Conservation (phyloP, 1,140 invertebrate genomes). For the Halesus radiatus region DNA sequence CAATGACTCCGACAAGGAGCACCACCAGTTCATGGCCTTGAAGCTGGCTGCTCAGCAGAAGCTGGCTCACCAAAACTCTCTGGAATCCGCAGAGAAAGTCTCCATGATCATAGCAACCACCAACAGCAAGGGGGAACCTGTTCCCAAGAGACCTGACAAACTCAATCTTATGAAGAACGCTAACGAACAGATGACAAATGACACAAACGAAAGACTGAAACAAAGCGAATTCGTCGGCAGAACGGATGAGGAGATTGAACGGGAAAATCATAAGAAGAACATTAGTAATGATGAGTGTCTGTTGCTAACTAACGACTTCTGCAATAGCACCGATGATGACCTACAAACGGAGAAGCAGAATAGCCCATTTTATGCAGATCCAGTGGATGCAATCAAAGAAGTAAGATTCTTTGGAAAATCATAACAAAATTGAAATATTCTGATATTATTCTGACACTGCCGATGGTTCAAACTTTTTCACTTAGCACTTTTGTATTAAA, state of each 20-base stretch:
- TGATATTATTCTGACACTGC: too few relatives aligned
- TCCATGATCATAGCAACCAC: conserved; percentile 67
- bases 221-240: conserved; percentile 41
- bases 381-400: conserved; percentile 85
- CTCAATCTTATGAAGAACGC: conserved; percentile 67
- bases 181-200: conserved; percentile 59
- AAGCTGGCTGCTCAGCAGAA: conserved; percentile 44
- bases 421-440: too few relatives aligned
- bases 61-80: conserved; percentile 55
- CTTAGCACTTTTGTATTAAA: too few relatives aligned
- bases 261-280: conserved; percentile 55
- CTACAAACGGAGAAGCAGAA: conserved; percentile 75
- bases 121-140: conserved; percentile 68
- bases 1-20: conserved; percentile 55
- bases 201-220: conserved; percentile 51
- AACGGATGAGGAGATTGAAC: conserved; percentile 53
- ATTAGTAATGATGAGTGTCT: conserved; percentile 53
- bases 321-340: conserved; percentile 60
- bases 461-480: too few relatives aligned
- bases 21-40: conserved; percentile 41
- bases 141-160: conserved; percentile 69
- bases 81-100: conserved; percentile 50
- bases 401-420: conserved; percentile 52
- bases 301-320: conserved; percentile 53
- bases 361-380: conserved; percentile 93